Conservation (phyloP, 2,888 invertebrate species). For the Noctua pronuba region DNA sequence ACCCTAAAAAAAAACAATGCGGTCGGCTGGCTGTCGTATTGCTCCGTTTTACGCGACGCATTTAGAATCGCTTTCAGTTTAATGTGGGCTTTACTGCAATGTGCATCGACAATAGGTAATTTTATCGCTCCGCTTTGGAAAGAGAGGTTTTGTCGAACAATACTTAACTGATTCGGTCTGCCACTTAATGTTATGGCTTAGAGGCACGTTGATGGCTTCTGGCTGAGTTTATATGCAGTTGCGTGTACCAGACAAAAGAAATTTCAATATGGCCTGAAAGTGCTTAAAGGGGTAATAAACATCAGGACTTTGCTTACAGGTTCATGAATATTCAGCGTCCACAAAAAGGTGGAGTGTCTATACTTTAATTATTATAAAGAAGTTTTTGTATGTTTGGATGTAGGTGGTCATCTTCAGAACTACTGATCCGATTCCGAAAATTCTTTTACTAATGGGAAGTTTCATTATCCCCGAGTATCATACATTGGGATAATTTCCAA, state of each 20-base stretch:
- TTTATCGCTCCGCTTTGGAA: constrained; percentile 77
- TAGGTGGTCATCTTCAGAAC: not conserved
- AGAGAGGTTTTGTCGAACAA: constrained; percentile 73
- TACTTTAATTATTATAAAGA: not conserved
- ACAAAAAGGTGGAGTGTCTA: not conserved
- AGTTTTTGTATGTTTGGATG: not conserved
- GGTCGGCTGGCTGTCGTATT: constrained; percentile 67
- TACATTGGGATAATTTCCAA: not conserved
- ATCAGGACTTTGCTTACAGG: constrained; percentile 8
- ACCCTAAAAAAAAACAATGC: constrained; percentile 66
- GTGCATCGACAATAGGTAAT: constrained; percentile 86
- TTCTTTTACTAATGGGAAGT: not conserved
- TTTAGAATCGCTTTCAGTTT: constrained; percentile 85
- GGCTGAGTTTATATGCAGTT: constrained; percentile 43
- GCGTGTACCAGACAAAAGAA: constrained; percentile 43
- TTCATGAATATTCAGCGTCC: constrained; percentile 21
- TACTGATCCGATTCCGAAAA: not conserved
- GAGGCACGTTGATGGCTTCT: constrained; percentile 50
- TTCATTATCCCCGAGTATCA: not conserved
- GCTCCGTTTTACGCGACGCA: constrained; percentile 79
- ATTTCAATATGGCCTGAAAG: constrained; percentile 27
- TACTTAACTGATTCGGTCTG: constrained; percentile 70
- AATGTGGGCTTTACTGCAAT: constrained; percentile 80
- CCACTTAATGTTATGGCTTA: constrained; percentile 60
- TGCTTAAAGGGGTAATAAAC: constrained; percentile 28